phyloP scores from a whole-genome alignment of 2,888 invertebrate genomes.

The Phortica okadai region DNA sequence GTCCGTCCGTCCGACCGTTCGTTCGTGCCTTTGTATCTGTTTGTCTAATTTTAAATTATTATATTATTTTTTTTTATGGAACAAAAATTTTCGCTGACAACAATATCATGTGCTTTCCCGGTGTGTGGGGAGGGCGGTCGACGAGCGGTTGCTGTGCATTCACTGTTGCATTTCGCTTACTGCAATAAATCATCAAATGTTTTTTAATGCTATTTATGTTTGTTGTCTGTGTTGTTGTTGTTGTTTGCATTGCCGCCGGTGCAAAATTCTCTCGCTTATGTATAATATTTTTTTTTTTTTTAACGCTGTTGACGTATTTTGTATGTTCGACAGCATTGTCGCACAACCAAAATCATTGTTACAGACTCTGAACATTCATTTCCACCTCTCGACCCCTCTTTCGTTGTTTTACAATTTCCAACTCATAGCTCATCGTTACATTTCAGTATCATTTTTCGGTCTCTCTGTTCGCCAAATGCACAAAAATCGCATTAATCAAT shows the following conservation, averaged over 20 bases:
- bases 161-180: slow-evolving; percentile 40
- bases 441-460: slow-evolving; percentile 44
- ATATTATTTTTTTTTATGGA: slow-evolving; percentile 50
- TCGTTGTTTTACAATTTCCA: not conserved
- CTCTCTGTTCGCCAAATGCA: slow-evolving; percentile 61
- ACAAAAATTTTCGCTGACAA: slow-evolving; percentile 23
- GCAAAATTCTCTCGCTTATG: not conserved
- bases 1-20: slow-evolving; percentile 40
- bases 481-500: slow-evolving; percentile 68
- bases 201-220: slow-evolving; percentile 26
- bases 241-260: slow-evolving; percentile 4
- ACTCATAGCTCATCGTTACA: slow-evolving; percentile 12
- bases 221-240: not conserved
- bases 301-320: slow-evolving; percentile 8
- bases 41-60: slow-evolving; percentile 69
- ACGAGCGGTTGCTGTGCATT: not conserved
- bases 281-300: not conserved
- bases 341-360: slow-evolving; percentile 7
- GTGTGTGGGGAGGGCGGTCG: slow-evolving; percentile 54
- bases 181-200: slow-evolving; percentile 60
- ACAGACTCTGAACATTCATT: not conserved
- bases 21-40: slow-evolving; percentile 64
- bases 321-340: slow-evolving; percentile 28
- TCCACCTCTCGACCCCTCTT: not conserved
- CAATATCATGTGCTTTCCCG: slow-evolving; percentile 24